Evolutionary conservation across 2,113 vertebrate genomes (phyloP).

Genomic region (Craseonycteris thonglongyai): DNA sequence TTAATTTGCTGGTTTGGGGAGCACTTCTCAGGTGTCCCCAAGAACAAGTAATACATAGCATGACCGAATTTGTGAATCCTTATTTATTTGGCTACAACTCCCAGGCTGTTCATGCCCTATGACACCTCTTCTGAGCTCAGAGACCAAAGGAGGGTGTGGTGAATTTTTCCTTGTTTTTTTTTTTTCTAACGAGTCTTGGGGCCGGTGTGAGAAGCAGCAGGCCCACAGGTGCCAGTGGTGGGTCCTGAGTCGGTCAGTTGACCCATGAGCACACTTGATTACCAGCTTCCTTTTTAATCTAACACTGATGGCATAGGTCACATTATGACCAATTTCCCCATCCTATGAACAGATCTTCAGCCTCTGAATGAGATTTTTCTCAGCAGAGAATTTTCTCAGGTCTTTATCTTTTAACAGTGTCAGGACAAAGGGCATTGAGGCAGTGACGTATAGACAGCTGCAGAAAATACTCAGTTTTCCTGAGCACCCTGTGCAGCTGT

Average conservation of each 20-base stretch:
- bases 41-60: background rate
- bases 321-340: constrained; percentile 24
- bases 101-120: background rate
- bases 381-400: constrained; percentile 37
- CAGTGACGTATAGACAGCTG: background rate
- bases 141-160: background rate
- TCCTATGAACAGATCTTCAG: constrained; percentile 31
- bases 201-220: background rate
- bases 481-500: background rate
- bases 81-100: background rate
- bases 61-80: background rate
- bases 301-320: background rate
- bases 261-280: background rate
- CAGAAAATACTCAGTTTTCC: background rate
- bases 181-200: background rate
- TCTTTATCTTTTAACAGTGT: constrained; percentile 17
- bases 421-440: background rate
- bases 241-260: background rate
- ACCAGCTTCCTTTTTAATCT: constrained; percentile 20
- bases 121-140: background rate
- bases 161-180: background rate
- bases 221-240: background rate
- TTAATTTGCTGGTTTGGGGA: background rate
- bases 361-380: constrained; percentile 39
- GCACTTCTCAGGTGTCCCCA: background rate